These are phyloP conservation scores for Mnemiopsis leidyi DNA, from an alignment of 37 sponge, comb jelly and placozoan genomes.

Conservation along the genomic window DNA sequence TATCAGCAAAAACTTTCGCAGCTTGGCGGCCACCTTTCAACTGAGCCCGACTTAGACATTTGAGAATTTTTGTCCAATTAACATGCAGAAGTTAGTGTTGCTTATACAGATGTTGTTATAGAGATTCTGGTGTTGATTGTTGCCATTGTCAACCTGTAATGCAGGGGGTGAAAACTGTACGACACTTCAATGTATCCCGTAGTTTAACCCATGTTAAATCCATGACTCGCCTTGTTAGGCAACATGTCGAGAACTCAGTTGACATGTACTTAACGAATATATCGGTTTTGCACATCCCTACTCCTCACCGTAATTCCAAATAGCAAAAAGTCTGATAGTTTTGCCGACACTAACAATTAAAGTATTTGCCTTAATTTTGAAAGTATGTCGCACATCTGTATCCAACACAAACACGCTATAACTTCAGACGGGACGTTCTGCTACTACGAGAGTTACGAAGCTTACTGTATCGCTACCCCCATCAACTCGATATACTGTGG, in stretches of 20 bases:
- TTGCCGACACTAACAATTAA: no score
- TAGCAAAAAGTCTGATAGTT: no score
- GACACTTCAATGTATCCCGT: neutral
- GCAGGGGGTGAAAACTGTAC: neutral
- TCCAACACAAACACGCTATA: no score
- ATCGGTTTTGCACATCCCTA: no score
- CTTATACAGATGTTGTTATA: neutral
- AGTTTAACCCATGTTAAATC: neutral
- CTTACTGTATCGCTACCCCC: neutral
- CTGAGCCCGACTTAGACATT: neutral
- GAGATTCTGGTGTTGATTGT: neutral
- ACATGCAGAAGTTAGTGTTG: neutral
- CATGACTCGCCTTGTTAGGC: neutral
- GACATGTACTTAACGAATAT: no score
- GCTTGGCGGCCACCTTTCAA: neutral
- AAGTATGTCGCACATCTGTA: no score
- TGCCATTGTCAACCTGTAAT: neutral
- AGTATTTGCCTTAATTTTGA: no score
- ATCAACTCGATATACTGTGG: slow-evolving; percentile 40
- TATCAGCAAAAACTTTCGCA: no score
- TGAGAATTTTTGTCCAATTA: neutral
- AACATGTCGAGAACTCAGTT: no score
- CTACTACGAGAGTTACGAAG: slow-evolving; percentile 22
- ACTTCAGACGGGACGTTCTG: slow-evolving; percentile 37
- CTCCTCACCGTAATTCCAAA: no score